Evolutionary conservation across 1,140 invertebrate genomes (phyloP).

Genomic region (Zophobas morio): DNA sequence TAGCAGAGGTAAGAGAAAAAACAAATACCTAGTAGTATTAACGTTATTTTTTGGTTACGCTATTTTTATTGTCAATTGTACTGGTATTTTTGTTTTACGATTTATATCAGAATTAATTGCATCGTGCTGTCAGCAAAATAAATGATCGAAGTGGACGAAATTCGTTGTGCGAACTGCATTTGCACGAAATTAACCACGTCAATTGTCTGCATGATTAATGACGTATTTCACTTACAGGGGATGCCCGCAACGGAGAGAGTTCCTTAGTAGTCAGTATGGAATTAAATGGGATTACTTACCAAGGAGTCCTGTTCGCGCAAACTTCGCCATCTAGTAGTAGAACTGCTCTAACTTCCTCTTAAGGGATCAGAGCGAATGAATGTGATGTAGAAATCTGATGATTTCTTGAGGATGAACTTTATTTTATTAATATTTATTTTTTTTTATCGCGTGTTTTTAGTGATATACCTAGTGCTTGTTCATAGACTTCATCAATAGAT

Average conservation of each 20-base stretch:
- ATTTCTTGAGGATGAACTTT: conserved; percentile 16
- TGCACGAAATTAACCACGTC: conserved; percentile 55
- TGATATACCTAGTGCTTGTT: conserved; percentile 20
- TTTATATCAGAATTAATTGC: conserved; percentile 23
- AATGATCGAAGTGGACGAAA: background rate
- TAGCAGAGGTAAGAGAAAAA: conserved; percentile 80
- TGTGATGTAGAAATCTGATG: conserved; percentile 14
- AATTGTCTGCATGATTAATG: conserved; percentile 58
- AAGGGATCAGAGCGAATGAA: conserved; percentile 36
- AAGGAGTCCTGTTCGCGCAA: conserved; percentile 89
- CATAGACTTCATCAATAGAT: conserved; percentile 15
- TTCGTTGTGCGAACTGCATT: background rate
- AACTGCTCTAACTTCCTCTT: conserved; percentile 69
- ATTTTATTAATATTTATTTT: conserved; percentile 31
- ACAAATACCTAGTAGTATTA: too few species aligned
- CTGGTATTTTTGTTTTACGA: background rate
- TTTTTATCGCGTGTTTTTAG: conserved; percentile 25
- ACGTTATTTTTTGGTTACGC: too few species aligned
- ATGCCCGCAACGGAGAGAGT: conserved; percentile 79
- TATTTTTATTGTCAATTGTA: background rate
- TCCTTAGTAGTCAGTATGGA: conserved; percentile 96
- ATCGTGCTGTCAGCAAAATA: conserved; percentile 29
- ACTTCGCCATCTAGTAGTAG: conserved; percentile 64
- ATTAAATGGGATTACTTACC: conserved; percentile 93
- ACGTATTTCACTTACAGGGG: conserved; percentile 70